Evolutionary conservation across 2,797 vertebrate genomes (phyloP).

Genomic region (Sebastes elongatus): DNA sequence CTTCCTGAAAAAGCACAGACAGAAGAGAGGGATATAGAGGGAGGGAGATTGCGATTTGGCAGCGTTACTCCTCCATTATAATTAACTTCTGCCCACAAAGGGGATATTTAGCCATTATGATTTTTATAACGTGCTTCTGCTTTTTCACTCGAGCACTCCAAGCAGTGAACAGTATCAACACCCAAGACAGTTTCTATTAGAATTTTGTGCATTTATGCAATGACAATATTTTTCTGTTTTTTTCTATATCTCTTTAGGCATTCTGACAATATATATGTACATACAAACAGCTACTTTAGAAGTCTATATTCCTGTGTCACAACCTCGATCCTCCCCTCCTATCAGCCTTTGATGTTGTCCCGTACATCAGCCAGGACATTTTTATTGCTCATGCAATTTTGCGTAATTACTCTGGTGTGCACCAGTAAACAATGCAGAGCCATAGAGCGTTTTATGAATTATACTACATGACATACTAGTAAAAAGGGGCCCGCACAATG

Average conservation of each 20-base stretch:
- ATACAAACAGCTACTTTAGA: constrained; percentile 13
- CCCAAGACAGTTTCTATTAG: background rate
- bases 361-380: constrained; percentile 61
- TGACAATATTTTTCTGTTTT: background rate
- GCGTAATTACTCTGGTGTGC: constrained; percentile 60
- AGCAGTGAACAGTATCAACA: background rate
- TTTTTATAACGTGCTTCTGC: background rate
- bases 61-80: constrained; percentile 4
- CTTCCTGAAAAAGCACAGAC: background rate
- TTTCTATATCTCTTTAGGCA: background rate
- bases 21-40: background rate
- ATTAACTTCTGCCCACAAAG: constrained; percentile 12
- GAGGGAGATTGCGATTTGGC: background rate
- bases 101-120: background rate
- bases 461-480: constrained; percentile 47
- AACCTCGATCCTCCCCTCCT: constrained; percentile 2
- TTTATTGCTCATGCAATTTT: constrained; percentile 63
- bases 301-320: constrained; percentile 24
- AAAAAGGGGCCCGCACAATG: constrained; percentile 18
- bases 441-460: constrained; percentile 55
- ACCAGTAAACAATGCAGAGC: constrained; percentile 62
- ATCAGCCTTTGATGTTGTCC: constrained; percentile 25
- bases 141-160: background rate
- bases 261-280: background rate
- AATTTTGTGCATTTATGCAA: background rate